phyloP scores from a whole-genome alignment of 92 coral and sea anemone genomes.

The Galaxea fascicularis region DNA sequence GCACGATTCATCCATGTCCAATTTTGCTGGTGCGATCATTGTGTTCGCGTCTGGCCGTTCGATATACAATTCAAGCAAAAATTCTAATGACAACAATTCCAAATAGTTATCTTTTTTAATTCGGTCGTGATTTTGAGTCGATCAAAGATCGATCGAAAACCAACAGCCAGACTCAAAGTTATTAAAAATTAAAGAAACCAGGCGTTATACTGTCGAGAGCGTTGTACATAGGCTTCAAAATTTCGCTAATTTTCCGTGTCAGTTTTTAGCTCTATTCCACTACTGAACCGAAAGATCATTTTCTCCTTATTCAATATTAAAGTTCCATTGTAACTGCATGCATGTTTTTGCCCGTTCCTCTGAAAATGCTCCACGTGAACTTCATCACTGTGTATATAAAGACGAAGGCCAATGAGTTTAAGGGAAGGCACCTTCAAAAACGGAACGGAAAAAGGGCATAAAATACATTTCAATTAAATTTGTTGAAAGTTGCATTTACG shows the following conservation, averaged over 20 bases:
- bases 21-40: slow-evolving; percentile 30
- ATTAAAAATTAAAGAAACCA: slow-evolving; percentile 62
- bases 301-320: background rate
- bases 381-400: background rate
- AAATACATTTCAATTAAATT: background rate
- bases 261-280: background rate
- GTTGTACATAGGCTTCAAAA: background rate
- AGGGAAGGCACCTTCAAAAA: background rate
- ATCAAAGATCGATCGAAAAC: slow-evolving; percentile 45
- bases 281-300: background rate
- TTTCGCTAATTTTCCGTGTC: background rate
- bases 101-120: slow-evolving; percentile 4
- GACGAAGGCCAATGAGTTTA: background rate
- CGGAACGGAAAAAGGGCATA: background rate
- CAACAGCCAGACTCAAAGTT: slow-evolving; percentile 13
- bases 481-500: background rate
- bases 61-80: background rate
- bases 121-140: slow-evolving; percentile 20
- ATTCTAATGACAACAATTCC: background rate
- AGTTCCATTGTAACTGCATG: background rate
- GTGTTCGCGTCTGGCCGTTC: background rate
- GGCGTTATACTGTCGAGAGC: slow-evolving; percentile 38
- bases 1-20: slow-evolving; percentile 24
- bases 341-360: background rate
- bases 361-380: background rate